Conservation (phyloP, 2,797 vertebrate species). For the Xenops minutus region DNA sequence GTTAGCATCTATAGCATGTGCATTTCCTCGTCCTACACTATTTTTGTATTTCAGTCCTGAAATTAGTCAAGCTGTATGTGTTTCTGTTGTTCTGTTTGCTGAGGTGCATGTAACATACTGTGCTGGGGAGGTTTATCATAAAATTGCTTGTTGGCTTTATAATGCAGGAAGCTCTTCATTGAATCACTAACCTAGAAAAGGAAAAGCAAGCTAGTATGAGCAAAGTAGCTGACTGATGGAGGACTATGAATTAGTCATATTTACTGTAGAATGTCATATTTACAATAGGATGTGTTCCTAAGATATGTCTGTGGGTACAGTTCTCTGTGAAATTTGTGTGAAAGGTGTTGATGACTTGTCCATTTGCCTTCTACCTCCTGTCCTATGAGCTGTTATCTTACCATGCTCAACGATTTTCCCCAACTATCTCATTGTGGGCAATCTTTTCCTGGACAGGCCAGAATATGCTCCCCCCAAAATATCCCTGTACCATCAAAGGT, state of each 20-base stretch:
- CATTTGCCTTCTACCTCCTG: neutral
- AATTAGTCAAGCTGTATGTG: neutral
- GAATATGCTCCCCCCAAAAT: neutral
- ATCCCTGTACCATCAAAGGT: neutral
- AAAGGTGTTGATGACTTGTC: slow-evolving; percentile 24
- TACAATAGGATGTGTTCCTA: slow-evolving; percentile 27
- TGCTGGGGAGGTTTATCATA: neutral
- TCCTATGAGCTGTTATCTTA: neutral
- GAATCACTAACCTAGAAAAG: neutral
- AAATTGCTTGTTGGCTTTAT: neutral
- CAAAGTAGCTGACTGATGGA: slow-evolving; percentile 25
- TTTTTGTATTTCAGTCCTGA: neutral
- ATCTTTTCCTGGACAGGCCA: neutral
- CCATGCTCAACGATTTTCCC: neutral
- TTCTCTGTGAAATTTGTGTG: slow-evolving; percentile 9
- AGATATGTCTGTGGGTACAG: neutral
- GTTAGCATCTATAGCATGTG: neutral
- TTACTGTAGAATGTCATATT: slow-evolving; percentile 35
- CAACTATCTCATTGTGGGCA: neutral
- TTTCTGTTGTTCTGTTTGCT: neutral
- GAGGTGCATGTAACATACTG: neutral
- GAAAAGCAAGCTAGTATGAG: neutral
- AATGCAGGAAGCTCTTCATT: slow-evolving; percentile 15
- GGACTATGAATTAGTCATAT: slow-evolving; percentile 44
- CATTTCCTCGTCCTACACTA: neutral